A percentile compares a stretch with the other conserved stretches of the same genome.
These are phyloP conservation scores for Maccullochella peelii DNA, from an alignment of 2,113 vertebrate species.

Conservation along the genomic window DNA sequence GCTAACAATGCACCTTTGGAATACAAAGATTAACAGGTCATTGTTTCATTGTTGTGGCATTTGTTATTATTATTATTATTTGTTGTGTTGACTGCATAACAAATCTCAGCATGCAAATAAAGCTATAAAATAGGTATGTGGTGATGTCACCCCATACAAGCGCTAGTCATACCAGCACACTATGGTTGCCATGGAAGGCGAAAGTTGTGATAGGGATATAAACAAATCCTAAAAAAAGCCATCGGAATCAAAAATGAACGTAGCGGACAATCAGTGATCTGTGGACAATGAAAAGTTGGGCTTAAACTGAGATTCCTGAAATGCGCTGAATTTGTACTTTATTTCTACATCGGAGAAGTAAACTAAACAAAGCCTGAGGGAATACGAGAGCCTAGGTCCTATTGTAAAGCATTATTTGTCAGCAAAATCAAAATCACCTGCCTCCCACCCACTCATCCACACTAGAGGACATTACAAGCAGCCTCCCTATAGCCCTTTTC, in stretches of 20 bases:
- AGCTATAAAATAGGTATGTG: neutral
- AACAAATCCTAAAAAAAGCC: neutral
- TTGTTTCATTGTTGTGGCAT: neutral
- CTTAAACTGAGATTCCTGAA: neutral
- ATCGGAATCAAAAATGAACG: neutral
- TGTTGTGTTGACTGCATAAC: neutral
- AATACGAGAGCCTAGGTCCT: neutral
- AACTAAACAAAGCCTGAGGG: neutral
- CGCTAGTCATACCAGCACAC: neutral
- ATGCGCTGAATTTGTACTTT: neutral
- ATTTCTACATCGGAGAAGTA: neutral
- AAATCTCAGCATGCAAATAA: neutral
- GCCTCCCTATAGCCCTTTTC: slow-evolving; percentile 20
- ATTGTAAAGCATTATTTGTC: neutral
- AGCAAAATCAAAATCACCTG: neutral
- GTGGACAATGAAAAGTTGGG: neutral
- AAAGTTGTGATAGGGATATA: neutral
- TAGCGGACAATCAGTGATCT: neutral
- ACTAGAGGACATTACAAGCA: slow-evolving; percentile 21
- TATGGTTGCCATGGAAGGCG: neutral
- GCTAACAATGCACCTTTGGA: neutral
- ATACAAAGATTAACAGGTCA: neutral
- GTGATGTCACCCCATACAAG: too few relatives aligned
- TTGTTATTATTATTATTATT: neutral
- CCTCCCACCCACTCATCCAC: slow-evolving; percentile 9